A percentile compares a stretch with the other conserved stretches of the same genome.
phyloP scores from a whole-genome alignment of 2,888 invertebrate genomes.

The Tetropium fuscum region DNA sequence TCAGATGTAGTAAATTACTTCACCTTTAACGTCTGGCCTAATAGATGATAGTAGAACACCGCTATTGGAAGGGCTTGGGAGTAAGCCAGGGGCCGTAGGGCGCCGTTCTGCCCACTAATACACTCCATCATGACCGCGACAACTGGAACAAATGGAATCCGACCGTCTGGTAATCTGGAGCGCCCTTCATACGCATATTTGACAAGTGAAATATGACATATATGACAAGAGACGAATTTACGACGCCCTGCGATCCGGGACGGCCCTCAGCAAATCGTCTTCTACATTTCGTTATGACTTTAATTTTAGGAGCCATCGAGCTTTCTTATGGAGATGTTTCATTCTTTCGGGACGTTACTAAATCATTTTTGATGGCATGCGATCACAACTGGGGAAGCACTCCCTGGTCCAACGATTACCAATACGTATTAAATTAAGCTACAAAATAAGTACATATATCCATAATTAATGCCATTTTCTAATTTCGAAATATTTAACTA shows the following conservation, averaged over 20 bases:
- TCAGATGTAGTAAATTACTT: no score
- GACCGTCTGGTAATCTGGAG: conserved; percentile 49
- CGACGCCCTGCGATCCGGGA: background rate
- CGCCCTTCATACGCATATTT: conserved; percentile 54
- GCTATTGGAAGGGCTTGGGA: conserved; percentile 10
- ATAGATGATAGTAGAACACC: conserved; percentile 23
- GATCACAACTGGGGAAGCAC: no score
- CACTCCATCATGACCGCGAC: conserved; percentile 58
- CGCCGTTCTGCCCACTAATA: conserved; percentile 16
- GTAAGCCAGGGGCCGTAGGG: conserved; percentile 8
- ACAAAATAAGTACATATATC: no score
- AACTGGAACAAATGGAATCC: conserved; percentile 62
- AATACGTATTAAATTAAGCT: no score
- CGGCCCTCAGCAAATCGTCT: conserved; percentile 19
- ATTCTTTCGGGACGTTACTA: no score
- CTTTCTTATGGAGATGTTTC: background rate
- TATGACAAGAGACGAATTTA: conserved; percentile 51
- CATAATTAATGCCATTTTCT: no score
- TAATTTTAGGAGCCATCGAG: conserved; percentile 20
- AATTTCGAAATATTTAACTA: no score
- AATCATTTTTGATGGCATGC: no score
- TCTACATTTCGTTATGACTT: conserved; percentile 6
- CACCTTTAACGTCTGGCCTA: conserved; percentile 17
- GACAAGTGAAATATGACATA: conserved; percentile 55
- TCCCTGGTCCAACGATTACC: no score